These are phyloP conservation scores for Cyphomyrus discorhynchus DNA, from an alignment of 2,113 vertebrate genomes.

Conservation along the genomic window DNA sequence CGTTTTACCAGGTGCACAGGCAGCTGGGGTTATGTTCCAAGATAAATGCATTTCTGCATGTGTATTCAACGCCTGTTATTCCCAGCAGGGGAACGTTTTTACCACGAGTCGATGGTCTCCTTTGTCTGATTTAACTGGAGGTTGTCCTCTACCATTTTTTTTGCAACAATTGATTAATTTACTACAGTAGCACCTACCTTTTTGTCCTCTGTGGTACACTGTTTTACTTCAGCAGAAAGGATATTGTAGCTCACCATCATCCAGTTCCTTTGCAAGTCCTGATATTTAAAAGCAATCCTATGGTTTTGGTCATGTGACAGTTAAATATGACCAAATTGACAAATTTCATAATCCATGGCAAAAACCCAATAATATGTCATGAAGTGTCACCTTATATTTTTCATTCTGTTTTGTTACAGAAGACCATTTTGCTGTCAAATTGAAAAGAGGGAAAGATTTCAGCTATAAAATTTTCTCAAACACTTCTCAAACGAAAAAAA, in stretches of 20 bases:
- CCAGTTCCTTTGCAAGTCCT: not conserved
- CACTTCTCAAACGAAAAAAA: not conserved
- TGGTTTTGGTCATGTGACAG: not conserved
- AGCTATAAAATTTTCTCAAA: not conserved
- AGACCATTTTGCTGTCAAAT: not conserved
- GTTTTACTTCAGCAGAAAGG: not conserved
- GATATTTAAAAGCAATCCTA: not conserved
- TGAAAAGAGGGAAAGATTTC: not conserved
- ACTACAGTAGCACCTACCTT: not conserved
- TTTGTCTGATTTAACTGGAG: not conserved
- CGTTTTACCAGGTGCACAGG: slow-evolving; percentile 28
- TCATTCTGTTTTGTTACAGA: not conserved
- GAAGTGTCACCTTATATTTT: not conserved
- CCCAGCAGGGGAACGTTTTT: not conserved
- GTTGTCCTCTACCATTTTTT: not conserved
- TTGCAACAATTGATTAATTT: slow-evolving; percentile 9
- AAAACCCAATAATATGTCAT: not conserved
- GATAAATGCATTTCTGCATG: slow-evolving; percentile 3
- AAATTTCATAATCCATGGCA: not conserved
- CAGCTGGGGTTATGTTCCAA: not conserved
- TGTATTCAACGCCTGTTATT: not conserved
- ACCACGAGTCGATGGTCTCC: not conserved
- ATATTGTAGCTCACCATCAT: not conserved
- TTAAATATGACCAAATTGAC: not conserved
- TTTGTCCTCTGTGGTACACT: not conserved